Evolutionary conservation across 2,113 vertebrate genomes (phyloP).

Genomic region (Blennius ocellaris): DNA sequence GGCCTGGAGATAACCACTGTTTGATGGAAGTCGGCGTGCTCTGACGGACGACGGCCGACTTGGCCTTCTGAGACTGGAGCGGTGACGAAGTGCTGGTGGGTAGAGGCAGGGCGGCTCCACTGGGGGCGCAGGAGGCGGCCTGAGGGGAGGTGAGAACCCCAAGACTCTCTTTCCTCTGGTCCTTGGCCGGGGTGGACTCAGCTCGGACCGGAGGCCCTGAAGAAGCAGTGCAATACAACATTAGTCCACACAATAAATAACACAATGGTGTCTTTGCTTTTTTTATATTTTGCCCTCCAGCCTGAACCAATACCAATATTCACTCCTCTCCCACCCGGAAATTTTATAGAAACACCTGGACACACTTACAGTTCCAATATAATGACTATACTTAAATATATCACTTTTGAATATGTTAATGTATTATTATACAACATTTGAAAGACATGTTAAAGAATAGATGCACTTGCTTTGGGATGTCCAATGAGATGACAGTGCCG

Average conservation of each 20-base stretch:
- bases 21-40: conserved; percentile 84
- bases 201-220: conserved; percentile 47
- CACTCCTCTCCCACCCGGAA: no score
- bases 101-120: conserved; percentile 87
- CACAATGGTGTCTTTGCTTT: no score
- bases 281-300: no score
- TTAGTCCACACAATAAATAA: conserved; percentile 6
- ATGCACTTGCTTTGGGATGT: no score
- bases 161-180: conserved; percentile 63
- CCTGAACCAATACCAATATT: no score
- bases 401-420: no score
- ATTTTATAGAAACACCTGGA: no score
- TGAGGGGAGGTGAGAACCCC: conserved; percentile 82
- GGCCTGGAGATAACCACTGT: conserved; percentile 87
- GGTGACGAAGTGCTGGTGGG: conserved; percentile 85
- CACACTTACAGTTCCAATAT: no score
- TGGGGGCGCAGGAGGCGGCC: conserved; percentile 86
- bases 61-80: conserved; percentile 42
- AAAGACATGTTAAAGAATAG: no score
- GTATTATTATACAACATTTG: no score
- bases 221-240: background rate
- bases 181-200: conserved; percentile 83
- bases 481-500: no score
- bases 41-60: conserved; percentile 64
- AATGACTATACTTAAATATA: no score